Base-by-base conservation (phyloP, 2,113 vertebrate species). In the Uropsilus gracilis region DNA sequence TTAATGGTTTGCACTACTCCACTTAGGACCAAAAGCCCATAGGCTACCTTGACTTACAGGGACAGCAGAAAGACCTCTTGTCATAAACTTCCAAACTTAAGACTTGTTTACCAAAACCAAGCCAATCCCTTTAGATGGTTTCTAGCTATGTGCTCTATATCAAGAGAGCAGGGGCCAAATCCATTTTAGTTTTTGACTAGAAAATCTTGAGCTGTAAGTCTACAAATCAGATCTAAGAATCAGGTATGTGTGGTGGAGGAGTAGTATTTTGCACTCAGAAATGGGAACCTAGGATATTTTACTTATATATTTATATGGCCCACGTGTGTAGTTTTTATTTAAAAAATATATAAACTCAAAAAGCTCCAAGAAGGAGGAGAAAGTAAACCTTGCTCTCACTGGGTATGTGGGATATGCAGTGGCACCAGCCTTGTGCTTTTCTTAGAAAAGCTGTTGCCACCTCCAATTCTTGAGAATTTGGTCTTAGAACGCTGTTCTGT, bases 31-130 rank as follows among this genome's bases (percentile, higher is more conserved):
- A 10, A 83, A 86, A 46, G 12, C 42, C 14, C 0, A 44, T 77
- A 89, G 66, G 0, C 44, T 86, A 89, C 42, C 75, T 95, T 13
- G 8, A 64, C 86, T 93, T 72, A 90, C 26, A 81, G 71, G 59
- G 84, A 76, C 78, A 96, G 84, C 86, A 48, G 24, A 76, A 90
- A 68, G 50, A 78, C 50, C 75, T 92, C 85, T 80, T 85, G 57
- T 46, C 57, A 57, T 78, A 84, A 92, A 95, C 63, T 63, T 57
- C 34, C 76, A 73, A 64, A 72, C 20, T 39, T 69, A 85, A 92
- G 39, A 63, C 75, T 78, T 94, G 34, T 81, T 91, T 91, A 82
- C 18, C 55, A 69, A 93, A 71, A 22, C 46, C 69, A 76, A 37
- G 30, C 57, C 37, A n/a, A 48, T 8, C 8, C 69, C 66, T 55